These are phyloP conservation scores for Platycercus adscitus DNA, from an alignment of 2,113 vertebrate species.

Conservation along the genomic window DNA sequence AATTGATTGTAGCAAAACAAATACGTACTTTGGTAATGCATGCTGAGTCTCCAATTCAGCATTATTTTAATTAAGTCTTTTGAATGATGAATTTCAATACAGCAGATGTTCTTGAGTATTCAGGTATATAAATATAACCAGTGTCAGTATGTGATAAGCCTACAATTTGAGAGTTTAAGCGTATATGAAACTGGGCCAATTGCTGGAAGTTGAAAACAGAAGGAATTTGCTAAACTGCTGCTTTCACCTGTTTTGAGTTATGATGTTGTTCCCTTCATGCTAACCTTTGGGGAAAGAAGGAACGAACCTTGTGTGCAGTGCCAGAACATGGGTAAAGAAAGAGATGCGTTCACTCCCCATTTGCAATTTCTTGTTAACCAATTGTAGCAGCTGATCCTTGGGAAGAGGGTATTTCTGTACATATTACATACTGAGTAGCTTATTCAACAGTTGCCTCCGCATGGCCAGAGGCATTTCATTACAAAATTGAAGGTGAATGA, in stretches of 20 bases:
- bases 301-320: background rate
- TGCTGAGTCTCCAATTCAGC: constrained; percentile 41
- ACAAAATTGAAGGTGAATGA: background rate
- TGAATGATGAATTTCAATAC: constrained; percentile 44
- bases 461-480: background rate
- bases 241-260: constrained; percentile 56
- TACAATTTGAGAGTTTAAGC: constrained; percentile 43
- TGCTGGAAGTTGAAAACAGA: constrained; percentile 28
- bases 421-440: background rate
- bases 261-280: background rate
- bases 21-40: constrained; percentile 47
- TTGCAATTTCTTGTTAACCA: background rate
- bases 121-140: constrained; percentile 65
- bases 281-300: background rate
- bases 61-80: constrained; percentile 72
- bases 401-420: background rate
- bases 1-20: constrained; percentile 73
- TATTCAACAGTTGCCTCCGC: background rate
- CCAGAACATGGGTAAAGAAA: background rate
- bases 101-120: constrained; percentile 68
- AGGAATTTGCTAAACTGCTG: constrained; percentile 23
- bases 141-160: constrained; percentile 41
- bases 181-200: constrained; percentile 4
- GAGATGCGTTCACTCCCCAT: background rate
- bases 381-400: background rate